phyloP scores from a whole-genome alignment of 2,888 invertebrate genomes.

The Tenthredo notha region DNA sequence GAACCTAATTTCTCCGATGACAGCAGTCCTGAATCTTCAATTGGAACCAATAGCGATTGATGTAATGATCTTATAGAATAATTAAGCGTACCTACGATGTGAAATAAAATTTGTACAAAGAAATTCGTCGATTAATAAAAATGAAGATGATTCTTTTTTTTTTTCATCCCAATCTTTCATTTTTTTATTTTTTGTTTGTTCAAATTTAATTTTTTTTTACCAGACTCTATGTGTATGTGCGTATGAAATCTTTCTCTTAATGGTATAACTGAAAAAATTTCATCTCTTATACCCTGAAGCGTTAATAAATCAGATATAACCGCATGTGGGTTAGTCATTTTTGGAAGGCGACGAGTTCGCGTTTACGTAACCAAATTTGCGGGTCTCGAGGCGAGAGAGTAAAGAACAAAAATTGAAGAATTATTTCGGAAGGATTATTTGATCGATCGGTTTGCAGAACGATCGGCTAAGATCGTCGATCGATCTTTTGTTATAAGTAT shows the following conservation, averaged over 20 bases:
- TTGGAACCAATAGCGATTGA: constrained; percentile 38
- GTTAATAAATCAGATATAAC: constrained; percentile 34
- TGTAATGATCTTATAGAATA: neutral
- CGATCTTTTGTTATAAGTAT: constrained; percentile 22
- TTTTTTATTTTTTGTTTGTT: no score
- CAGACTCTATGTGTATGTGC: neutral
- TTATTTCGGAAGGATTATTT: neutral
- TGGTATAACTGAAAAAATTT: neutral
- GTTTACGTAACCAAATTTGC: constrained; percentile 34
- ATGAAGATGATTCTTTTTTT: neutral
- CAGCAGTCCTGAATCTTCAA: constrained; percentile 60
- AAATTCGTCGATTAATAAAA: neutral
- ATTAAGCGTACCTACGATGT: neutral
- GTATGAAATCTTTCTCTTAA: neutral
- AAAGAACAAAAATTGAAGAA: neutral
- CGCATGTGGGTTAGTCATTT: neutral
- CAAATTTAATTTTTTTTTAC: neutral
- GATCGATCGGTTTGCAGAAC: constrained; percentile 14
- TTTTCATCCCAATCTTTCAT: neutral
- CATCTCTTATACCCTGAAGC: neutral
- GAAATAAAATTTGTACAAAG: neutral
- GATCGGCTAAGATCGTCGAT: constrained; percentile 12
- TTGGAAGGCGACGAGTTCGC: constrained; percentile 11
- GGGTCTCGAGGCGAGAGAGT: neutral
- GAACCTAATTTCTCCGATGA: constrained; percentile 68